These are phyloP conservation scores for Pimpla rufipes DNA, from an alignment of 2,888 invertebrate species.

Conservation along the genomic window DNA sequence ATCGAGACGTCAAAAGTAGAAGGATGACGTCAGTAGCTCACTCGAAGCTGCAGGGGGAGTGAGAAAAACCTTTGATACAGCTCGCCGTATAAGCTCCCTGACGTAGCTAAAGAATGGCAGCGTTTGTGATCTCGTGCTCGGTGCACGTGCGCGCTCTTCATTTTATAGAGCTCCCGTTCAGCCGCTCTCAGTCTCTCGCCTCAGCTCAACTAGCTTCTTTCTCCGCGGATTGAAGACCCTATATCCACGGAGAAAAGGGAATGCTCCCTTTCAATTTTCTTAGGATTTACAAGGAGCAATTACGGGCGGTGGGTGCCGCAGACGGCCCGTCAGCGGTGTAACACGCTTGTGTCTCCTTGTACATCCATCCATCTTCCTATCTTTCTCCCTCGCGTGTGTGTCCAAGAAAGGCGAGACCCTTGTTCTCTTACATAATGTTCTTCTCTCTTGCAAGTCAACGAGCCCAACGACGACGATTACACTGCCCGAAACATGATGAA, in stretches of 20 bases:
- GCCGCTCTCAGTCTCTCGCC: slow-evolving; percentile 20
- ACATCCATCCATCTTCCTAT: slow-evolving; percentile 47
- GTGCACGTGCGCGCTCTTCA: slow-evolving; percentile 53
- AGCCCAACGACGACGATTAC: slow-evolving; percentile 11
- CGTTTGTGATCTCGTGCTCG: slow-evolving; percentile 46
- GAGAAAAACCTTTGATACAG: slow-evolving; percentile 59
- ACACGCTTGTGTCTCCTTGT: slow-evolving; percentile 47
- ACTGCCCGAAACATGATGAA: slow-evolving; percentile 30
- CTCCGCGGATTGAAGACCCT: neutral
- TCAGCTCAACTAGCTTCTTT: slow-evolving; percentile 5
- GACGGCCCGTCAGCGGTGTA: slow-evolving; percentile 9
- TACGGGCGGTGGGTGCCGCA: slow-evolving; percentile 40
- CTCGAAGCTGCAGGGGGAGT: slow-evolving; percentile 33
- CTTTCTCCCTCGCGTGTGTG: slow-evolving; percentile 9
- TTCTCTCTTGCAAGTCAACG: slow-evolving; percentile 24
- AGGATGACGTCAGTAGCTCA: slow-evolving; percentile 42
- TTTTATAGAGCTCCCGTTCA: slow-evolving; percentile 43
- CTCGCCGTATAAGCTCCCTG: neutral
- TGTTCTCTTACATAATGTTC: slow-evolving; percentile 46
- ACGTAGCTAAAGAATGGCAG: slow-evolving; percentile 50
- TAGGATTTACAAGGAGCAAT: slow-evolving; percentile 55
- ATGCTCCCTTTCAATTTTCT: slow-evolving; percentile 55
- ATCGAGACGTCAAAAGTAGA: slow-evolving; percentile 18
- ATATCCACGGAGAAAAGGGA: slow-evolving; percentile 13
- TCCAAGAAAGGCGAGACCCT: slow-evolving; percentile 13